A percentile compares a stretch with the other conserved stretches of the same genome.
Conservation (phyloP, 2,888 invertebrate species). For the Sphinx pinastri region DNA sequence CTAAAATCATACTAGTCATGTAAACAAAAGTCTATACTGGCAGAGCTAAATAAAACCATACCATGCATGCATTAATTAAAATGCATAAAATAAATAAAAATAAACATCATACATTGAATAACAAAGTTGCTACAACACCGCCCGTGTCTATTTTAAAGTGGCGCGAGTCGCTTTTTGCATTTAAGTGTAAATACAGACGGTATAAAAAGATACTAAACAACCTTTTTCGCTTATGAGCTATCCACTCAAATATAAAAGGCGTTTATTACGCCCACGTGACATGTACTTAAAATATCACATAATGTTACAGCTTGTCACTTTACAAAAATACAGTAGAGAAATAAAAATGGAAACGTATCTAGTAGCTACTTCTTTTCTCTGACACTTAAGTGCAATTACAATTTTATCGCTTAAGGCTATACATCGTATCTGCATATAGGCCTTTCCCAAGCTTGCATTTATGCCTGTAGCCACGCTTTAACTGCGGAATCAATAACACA, state of each 20-base stretch:
- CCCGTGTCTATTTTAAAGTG: constrained; percentile 11
- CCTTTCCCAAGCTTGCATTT: neutral
- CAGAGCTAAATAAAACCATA: neutral
- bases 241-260: constrained; percentile 2
- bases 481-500: constrained; percentile 1
- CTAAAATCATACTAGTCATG: neutral
- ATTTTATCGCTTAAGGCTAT: neutral
- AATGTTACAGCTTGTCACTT: neutral
- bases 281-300: neutral
- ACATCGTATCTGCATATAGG: neutral
- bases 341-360: neutral
- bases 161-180: neutral
- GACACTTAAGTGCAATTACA: neutral
- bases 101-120: neutral
- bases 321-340: neutral
- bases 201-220: constrained; percentile 5
- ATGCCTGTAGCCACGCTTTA: neutral
- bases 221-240: constrained; percentile 12
- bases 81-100: neutral
- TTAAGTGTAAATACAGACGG: constrained; percentile 11
- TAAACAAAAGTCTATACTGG: neutral
- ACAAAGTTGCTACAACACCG: constrained; percentile 37
- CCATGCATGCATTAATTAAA: neutral
- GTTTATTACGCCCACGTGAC: constrained; percentile 3
- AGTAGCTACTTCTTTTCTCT: neutral